Conservation (phyloP, 2,113 vertebrate species). For the Pituophis catenifer region DNA sequence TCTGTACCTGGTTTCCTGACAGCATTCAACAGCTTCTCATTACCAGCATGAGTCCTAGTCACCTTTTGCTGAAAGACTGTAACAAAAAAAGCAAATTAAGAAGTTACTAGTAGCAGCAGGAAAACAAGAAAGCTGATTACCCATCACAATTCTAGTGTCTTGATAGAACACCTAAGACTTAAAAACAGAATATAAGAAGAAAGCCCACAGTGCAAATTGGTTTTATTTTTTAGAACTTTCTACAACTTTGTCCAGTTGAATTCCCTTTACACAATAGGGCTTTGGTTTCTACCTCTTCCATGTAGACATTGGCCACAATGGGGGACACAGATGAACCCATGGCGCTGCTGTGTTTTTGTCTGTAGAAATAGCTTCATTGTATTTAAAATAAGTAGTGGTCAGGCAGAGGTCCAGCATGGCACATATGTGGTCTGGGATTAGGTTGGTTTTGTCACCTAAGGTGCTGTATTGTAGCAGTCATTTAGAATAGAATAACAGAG, state of each 20-base stretch:
- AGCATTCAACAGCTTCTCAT: slow-evolving; percentile 61
- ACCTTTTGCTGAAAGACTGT: slow-evolving; percentile 85
- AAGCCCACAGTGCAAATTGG: not conserved
- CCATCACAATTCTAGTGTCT: not conserved
- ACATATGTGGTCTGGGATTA: too few relatives aligned
- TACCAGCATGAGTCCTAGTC: slow-evolving; percentile 47
- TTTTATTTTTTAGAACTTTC: slow-evolving; percentile 17
- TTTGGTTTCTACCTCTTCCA: too few relatives aligned
- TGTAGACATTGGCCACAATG: too few relatives aligned
- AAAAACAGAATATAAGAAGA: slow-evolving; percentile 23
- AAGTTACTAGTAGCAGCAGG: not conserved
- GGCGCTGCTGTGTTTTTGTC: too few relatives aligned
- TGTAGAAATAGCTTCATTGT: too few relatives aligned
- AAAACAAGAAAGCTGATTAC: not conserved
- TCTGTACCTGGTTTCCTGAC: slow-evolving; percentile 73
- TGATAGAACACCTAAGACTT: fast-evolving
- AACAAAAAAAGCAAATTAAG: slow-evolving; percentile 24
- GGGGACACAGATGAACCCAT: too few relatives aligned
- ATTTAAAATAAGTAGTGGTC: too few relatives aligned
- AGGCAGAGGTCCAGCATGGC: too few relatives aligned
- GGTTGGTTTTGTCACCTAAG: too few relatives aligned
- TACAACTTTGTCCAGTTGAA: not conserved
- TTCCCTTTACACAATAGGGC: not conserved
- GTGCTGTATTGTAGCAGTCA: too few relatives aligned
- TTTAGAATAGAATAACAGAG: too few relatives aligned